Evolutionary conservation across 2,888 invertebrate genomes (phyloP), one percentile per base, ranked within the genome.

Genomic region (Limnephilus rhombicus): DNA sequence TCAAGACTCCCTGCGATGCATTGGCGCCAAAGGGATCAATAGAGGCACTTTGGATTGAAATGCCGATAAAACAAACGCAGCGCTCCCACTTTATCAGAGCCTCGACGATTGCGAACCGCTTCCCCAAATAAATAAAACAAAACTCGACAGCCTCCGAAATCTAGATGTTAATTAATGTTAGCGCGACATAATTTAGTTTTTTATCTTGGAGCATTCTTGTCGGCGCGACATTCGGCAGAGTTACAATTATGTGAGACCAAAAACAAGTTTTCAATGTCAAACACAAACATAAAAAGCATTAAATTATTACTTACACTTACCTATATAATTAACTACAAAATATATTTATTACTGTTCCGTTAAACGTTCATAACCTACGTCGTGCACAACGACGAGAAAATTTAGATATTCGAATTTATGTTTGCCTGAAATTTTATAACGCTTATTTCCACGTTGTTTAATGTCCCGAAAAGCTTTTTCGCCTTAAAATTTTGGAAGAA

Each of bases 401-500:
- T 68, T 68, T 68, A 2, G 68, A 68, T 9, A n/a, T 68, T 24
- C 9, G 18, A 68, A 68, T 68, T 68, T 68, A 68, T 68, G 68
- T 68, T 68, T n/a, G 68, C n/a, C 53, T 4, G 24, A 68, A 68
- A 68, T 68, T 68, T 68, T 68, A 68, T 68, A 68, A 68, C n/a
- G 68, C 68, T 9, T 68, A n/a, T 68, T 68, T 68, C 68, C 68
- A 68, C 68, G 68, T 68, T 68, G 68, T 68, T 68, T 68, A 90
- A 90, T 82, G 31, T 90, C 90, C 83, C 45, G 34, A 83, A 81
- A 41, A 83, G 53, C 53, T 49, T 86, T 85, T 91, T 87, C 68
- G 68, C 89, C 80, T 89, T 91, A 91, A 89, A 88, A 91, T 68
- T 88, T 83, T 89, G 91, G 24, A 68, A 68, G 68, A 80, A 80